These are phyloP conservation scores for Molanna angustata DNA, from an alignment of 2,888 invertebrate species.

Conservation along the genomic window DNA sequence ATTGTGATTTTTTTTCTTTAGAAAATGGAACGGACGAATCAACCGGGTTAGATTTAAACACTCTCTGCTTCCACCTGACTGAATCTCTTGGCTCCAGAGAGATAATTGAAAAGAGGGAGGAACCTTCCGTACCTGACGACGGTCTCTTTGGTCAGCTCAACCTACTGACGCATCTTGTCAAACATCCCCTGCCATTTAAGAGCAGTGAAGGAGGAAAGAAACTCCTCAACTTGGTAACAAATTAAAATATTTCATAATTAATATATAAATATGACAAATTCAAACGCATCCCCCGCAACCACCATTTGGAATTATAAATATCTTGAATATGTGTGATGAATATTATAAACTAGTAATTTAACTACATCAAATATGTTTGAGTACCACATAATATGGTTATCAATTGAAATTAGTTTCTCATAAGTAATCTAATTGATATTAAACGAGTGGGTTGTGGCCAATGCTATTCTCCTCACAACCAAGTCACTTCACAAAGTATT, in stretches of 20 bases:
- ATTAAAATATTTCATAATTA: no score
- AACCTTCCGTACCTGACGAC: conserved; percentile 82
- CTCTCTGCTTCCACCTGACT: conserved; percentile 69
- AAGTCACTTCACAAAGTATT: no score
- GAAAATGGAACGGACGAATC: conserved; percentile 30
- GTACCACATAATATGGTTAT: neutral
- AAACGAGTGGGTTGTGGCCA: no score
- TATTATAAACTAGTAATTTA: no score
- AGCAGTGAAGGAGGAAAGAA: conserved; percentile 71
- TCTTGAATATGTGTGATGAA: no score
- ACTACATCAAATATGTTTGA: no score
- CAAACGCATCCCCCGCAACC: no score
- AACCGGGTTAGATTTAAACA: conserved; percentile 61
- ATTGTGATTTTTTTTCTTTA: conserved; percentile 14
- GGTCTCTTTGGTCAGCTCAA: conserved; percentile 86
- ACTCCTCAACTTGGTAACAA: conserved; percentile 63
- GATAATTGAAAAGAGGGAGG: conserved; percentile 77
- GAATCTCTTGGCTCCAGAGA: conserved; percentile 74
- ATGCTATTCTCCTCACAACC: no score
- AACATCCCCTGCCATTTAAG: conserved; percentile 86
- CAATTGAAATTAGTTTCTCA: neutral
- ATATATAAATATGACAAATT: no score
- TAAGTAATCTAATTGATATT: neutral
- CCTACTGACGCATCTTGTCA: conserved; percentile 81
- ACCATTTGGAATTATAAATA: no score